Evolutionary conservation across 2,113 vertebrate genomes (phyloP), one percentile per base, ranked within the genome.

Genomic region (Tetrao urogallus): DNA sequence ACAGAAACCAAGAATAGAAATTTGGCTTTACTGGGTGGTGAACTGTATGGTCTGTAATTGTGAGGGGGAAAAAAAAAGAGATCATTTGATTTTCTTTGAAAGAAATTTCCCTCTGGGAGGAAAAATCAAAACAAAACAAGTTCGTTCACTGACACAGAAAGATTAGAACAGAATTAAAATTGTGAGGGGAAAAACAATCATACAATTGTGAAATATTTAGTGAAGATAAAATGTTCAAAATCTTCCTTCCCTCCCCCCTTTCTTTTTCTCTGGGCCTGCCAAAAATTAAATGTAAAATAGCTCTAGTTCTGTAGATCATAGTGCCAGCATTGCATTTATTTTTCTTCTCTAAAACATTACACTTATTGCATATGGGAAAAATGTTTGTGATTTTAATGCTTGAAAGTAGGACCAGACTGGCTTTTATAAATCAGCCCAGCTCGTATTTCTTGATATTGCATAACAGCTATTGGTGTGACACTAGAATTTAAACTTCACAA

Each of bases 401-500:
- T 89, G 81, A 82, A 91, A 76, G 65, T 24, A 93, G 27, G 36
- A 52, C 36, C 7, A 32, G 27, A 40, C 15, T 92, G 71, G 14
- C 45, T 94, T 87, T 93, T n/a, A 20, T 70, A 82, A 54, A 60
- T 87, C 78, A 40, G 45, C 64, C 66, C 32, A 63, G 64, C 28
- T 78, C 3, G 1, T 77, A 0, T 80, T 93, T 96, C 70, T 86
- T 79, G 48, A 57, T 82, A 64, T 96, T 95, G 71, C 74, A 25
- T 94, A 93, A 94, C 78, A 92, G 81, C 78, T 85, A 60, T 20
- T 88, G 91, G 76, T 92, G 94, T 92, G 92, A 80, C 90, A 58
- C 75, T 89, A 58, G 74, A 93, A 75, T 85, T 93, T 92, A 65
- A 71, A 93, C 85, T 92, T 95, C 52, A 86, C 89, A 94, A 95